Percentiles rank a stretch among this genome's conserved stretches.
Evolutionary conservation across 2,888 invertebrate species (phyloP).

Genomic region (Trileptium ribeirensis): DNA sequence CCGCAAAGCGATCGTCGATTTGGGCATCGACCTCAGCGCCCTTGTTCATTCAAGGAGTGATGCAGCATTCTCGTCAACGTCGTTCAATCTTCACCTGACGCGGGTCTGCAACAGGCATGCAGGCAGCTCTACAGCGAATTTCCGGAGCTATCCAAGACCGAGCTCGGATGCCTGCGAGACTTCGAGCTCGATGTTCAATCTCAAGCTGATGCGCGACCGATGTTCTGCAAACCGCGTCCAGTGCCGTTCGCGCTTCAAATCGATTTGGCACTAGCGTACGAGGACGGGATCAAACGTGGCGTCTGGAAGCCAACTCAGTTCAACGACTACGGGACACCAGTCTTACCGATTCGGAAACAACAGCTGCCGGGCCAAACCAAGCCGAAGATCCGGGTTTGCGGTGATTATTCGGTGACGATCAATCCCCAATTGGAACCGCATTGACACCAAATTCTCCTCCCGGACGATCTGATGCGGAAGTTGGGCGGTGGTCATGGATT

Average conservation of each 20-base stretch:
- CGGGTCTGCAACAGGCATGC: background rate
- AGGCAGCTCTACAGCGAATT: background rate
- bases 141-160: background rate
- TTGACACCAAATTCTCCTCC: too few species aligned
- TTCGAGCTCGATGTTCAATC: background rate
- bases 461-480: too few species aligned
- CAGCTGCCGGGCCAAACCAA: too few species aligned
- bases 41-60: too few species aligned
- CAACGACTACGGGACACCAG: conserved; percentile 6
- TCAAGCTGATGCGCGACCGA: background rate
- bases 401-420: too few species aligned
- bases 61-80: too few species aligned
- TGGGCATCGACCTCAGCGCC: too few species aligned
- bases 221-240: background rate
- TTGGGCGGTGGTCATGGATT: too few species aligned
- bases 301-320: conserved; percentile 6
- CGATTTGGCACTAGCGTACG: background rate
- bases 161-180: background rate
- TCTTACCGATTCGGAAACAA: background rate
- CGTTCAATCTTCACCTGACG: too few species aligned
- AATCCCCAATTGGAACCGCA: too few species aligned
- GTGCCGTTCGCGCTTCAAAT: background rate
- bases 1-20: background rate
- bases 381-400: too few species aligned
- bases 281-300: background rate